Conservation (phyloP, 2,888 invertebrate genomes). For the Tuberolachnus salignus region DNA sequence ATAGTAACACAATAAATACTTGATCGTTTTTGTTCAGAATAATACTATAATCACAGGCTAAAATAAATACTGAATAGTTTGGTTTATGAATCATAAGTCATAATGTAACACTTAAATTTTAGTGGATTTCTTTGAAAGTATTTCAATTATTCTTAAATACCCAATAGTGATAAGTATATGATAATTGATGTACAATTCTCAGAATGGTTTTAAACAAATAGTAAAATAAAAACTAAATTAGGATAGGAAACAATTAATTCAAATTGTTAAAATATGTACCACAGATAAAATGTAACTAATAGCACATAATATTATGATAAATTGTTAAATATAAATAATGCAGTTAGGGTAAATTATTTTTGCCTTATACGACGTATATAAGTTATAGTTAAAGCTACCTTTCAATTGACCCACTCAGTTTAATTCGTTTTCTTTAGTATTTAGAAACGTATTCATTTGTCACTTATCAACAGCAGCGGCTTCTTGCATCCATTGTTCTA, state of each 20-base stretch:
- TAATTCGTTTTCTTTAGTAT: constrained; percentile 17
- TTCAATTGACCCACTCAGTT: constrained; percentile 41
- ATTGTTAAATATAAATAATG: constrained; percentile 6
- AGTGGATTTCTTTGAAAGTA: background rate
- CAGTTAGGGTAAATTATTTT: background rate
- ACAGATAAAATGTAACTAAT: background rate
- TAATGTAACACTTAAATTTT: background rate
- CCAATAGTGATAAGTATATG: background rate
- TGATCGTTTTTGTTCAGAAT: constrained; percentile 35
- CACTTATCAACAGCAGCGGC: constrained; percentile 62
- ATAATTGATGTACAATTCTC: background rate
- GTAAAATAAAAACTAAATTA: background rate
- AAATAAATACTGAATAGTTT: constrained; percentile 30
- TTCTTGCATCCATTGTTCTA: constrained; percentile 76
- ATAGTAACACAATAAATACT: constrained; percentile 36
- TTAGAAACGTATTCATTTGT: background rate
- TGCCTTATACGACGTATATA: background rate
- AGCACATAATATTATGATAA: background rate
- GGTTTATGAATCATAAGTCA: background rate
- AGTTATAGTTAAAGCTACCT: constrained; percentile 4
- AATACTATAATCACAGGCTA: constrained; percentile 49
- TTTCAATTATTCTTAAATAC: background rate
- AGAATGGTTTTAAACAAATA: background rate
- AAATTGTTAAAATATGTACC: background rate
- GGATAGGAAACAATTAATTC: background rate